These are phyloP conservation scores for Burhinus oedicnemus DNA, from an alignment of 2,113 vertebrate species.

Conservation along the genomic window DNA sequence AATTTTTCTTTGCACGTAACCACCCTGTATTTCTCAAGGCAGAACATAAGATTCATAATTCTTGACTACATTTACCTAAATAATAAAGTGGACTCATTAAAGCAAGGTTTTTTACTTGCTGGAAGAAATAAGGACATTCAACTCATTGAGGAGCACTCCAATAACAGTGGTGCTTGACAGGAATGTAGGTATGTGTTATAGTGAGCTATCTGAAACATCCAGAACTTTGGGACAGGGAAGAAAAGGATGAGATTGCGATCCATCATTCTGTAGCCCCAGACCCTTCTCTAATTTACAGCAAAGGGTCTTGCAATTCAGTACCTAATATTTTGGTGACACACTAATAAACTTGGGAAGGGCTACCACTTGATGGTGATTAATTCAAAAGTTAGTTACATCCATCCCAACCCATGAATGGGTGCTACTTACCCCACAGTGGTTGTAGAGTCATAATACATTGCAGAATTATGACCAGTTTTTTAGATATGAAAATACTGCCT, in stretches of 20 bases:
- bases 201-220: not conserved
- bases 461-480: not conserved
- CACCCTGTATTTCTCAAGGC: not conserved
- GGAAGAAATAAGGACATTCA: not conserved
- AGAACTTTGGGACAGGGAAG: not conserved
- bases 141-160: not conserved
- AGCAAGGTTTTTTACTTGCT: not conserved
- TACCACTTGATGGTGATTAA: not conserved
- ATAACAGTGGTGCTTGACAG: not conserved
- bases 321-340: not conserved
- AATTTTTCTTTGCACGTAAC: not conserved
- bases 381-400: not conserved
- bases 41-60: not conserved
- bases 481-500: not conserved
- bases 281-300: not conserved
- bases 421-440: not conserved
- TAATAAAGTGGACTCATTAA: not conserved
- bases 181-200: not conserved
- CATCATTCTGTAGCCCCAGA: not conserved
- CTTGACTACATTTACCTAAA: not conserved
- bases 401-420: not conserved
- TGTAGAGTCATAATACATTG: not conserved
- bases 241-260: not conserved
- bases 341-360: not conserved
- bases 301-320: not conserved